Percentiles rank a stretch among this genome's conserved stretches.
Evolutionary conservation across 1,140 invertebrate genomes (phyloP).

Genomic region (Eurosta solidaginis): DNA sequence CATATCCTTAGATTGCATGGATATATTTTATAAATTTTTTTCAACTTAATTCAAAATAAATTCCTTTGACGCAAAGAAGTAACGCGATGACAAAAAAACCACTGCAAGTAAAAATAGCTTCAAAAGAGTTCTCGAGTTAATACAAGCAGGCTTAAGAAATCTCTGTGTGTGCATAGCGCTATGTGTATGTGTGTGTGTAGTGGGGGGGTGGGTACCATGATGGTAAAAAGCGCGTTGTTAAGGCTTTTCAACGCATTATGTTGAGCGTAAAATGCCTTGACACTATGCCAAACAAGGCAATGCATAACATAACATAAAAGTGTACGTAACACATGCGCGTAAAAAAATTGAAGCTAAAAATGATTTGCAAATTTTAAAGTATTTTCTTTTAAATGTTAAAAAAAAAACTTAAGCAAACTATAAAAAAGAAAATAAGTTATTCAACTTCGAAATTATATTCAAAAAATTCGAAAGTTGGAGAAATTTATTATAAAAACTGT

Average conservation of each 20-base stretch:
- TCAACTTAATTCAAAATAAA: neutral
- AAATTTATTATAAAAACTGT: no score
- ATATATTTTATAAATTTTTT: neutral
- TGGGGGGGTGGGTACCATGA: neutral
- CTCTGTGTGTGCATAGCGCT: neutral
- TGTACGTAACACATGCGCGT: no score
- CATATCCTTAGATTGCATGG: neutral
- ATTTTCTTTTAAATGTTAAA: no score
- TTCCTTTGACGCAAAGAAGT: neutral
- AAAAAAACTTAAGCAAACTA: no score
- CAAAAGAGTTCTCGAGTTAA: neutral
- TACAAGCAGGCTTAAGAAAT: neutral
- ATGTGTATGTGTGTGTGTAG: neutral
- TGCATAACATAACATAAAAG: neutral
- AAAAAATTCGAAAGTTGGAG: no score
- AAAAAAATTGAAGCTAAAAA: no score
- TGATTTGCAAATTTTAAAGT: no score
- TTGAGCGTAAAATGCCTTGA: slow-evolving; percentile 21
- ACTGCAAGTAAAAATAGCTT: no score
- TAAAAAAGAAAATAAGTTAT: no score
- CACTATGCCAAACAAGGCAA: slow-evolving; percentile 5
- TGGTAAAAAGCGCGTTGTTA: neutral
- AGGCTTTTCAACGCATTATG: slow-evolving; percentile 12
- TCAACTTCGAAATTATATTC: no score
- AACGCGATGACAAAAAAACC: no score